These are phyloP conservation scores for Halcyon chelicuti DNA, from an alignment of 2,797 vertebrate genomes.

Conservation along the genomic window DNA sequence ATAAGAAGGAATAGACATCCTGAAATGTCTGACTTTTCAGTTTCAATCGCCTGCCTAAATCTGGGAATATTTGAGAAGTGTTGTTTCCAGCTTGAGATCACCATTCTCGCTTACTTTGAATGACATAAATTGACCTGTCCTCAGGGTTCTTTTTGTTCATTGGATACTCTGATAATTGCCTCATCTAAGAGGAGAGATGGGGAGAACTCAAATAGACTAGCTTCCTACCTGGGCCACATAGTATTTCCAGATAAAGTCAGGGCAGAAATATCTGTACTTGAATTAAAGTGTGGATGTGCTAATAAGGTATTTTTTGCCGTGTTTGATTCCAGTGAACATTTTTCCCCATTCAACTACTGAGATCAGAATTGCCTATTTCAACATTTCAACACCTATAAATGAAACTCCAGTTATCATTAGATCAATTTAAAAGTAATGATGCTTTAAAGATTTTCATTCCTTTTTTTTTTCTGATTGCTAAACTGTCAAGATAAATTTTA, in stretches of 20 bases:
- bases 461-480: not conserved
- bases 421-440: not conserved
- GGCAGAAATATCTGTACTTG: not conserved
- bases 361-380: not conserved
- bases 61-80: not conserved
- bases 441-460: not conserved
- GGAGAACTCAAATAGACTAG: not conserved
- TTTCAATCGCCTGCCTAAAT: not conserved
- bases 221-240: not conserved
- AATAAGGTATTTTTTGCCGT: not conserved
- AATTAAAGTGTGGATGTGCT: not conserved
- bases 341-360: not conserved
- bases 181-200: not conserved
- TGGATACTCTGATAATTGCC: not conserved
- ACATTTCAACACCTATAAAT: conserved; percentile 22
- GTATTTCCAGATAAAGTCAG: not conserved
- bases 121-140: not conserved
- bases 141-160: not conserved
- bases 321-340: not conserved
- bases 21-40: not conserved
- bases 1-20: not conserved
- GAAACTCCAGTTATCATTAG: conserved; percentile 24
- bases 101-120: not conserved
- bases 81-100: not conserved
- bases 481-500: not conserved